Conservation (phyloP, 2,113 vertebrate species). For the Solea senegalensis region DNA sequence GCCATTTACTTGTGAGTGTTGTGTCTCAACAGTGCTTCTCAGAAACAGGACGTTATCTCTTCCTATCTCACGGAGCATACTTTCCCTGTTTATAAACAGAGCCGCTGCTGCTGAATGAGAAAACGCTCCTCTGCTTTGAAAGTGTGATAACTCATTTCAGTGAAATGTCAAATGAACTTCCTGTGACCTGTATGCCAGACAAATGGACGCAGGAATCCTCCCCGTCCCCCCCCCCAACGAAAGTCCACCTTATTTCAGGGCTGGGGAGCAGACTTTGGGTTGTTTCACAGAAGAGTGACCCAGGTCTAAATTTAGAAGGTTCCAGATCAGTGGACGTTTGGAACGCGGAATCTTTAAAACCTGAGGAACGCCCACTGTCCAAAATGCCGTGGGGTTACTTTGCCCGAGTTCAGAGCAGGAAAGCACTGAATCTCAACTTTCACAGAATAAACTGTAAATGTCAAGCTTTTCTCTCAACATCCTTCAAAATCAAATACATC, state of each 20-base stretch:
- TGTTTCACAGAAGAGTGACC: constrained; percentile 56
- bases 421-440: constrained; percentile 13
- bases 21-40: background rate
- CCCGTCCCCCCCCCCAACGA: constrained; percentile 60
- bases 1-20: background rate
- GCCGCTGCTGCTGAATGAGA: constrained; percentile 15
- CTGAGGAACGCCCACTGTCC: constrained; percentile 13
- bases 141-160: constrained; percentile 13
- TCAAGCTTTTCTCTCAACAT: constrained; percentile 15
- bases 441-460: constrained; percentile 33
- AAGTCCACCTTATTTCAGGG: constrained; percentile 37
- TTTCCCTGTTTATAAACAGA: constrained; percentile 57
- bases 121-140: constrained; percentile 12
- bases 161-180: constrained; percentile 41
- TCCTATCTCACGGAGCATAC: constrained; percentile 30
- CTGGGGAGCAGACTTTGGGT: constrained; percentile 47
- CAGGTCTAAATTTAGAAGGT: constrained; percentile 73
- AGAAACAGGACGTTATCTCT: constrained; percentile 41
- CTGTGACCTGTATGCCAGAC: constrained; percentile 42
- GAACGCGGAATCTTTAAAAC: constrained; percentile 52
- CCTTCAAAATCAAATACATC: constrained; percentile 47
- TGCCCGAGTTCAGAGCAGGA: constrained; percentile 15
- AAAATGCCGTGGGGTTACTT: constrained; percentile 37
- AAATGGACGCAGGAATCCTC: constrained; percentile 57
- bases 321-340: constrained; percentile 66